These are phyloP conservation scores for Mobula hypostoma DNA, from an alignment of 2,113 vertebrate species.

Conservation along the genomic window DNA sequence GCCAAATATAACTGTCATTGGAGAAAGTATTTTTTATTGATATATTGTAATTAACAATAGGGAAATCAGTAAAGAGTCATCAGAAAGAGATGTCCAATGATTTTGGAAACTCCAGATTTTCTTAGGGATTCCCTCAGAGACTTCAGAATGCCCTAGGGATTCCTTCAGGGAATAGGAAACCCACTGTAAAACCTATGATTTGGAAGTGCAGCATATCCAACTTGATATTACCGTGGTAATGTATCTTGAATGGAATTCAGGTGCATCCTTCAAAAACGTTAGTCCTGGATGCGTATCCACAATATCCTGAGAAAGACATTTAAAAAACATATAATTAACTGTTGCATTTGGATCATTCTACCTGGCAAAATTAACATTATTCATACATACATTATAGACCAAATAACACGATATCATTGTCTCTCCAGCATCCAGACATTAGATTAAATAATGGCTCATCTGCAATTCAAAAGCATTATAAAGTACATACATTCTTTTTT, in stretches of 20 bases:
- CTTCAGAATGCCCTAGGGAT: neutral
- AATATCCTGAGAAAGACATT: conserved; percentile 66
- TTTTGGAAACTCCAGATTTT: neutral
- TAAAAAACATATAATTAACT: neutral
- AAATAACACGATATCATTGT: neutral
- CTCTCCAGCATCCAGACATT: neutral
- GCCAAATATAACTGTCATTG: neutral
- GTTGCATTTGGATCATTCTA: neutral
- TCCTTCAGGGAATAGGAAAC: neutral
- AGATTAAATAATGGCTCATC: neutral
- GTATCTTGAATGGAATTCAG: conserved; percentile 96
- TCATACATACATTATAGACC: neutral
- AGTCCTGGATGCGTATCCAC: conserved; percentile 94
- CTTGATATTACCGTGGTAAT: conserved; percentile 80
- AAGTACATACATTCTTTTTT: neutral
- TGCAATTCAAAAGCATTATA: neutral
- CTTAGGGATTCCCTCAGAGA: too few relatives aligned
- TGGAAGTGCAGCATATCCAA: neutral
- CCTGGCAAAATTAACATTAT: neutral
- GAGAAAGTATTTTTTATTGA: neutral
- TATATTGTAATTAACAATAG: neutral
- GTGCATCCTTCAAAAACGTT: conserved; percentile 95
- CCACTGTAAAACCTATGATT: neutral
- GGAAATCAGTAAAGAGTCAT: neutral
- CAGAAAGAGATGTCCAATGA: neutral